Base-by-base conservation (phyloP, 2,888 invertebrate species). In the Nephrotoma guestfalica region DNA sequence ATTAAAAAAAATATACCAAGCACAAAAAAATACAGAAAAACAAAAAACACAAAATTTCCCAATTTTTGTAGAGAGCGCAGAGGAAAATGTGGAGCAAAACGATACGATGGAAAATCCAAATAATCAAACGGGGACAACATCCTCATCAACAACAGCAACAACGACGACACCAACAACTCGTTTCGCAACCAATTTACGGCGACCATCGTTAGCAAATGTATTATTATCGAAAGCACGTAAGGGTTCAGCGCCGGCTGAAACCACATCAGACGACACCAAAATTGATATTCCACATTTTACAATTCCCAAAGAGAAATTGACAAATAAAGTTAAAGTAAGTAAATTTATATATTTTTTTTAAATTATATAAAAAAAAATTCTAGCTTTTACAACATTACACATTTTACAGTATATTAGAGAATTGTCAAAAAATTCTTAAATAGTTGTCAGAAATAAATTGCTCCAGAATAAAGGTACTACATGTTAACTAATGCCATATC, bases 311-410 rank as follows among this genome's bases (percentile, higher is more conserved):
- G 91, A 91, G 87, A 88, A 88, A 86, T 84, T 88, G 51, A 90
- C 91, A 71, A 90, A 91, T 88, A 90, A 90, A 88, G 91, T 91
- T 83, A 91, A 91, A 89, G 91, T 91, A 88, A 88, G 88, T 86
- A 9, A 7, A 43, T 45, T 45, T 83, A 41, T 83, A 18, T 45
- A 42, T 45, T 41, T 84, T 85, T 71, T 71, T 71, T 84, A 13
- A 30, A 83, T 40, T 83, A 41, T 30, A 30, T 30, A 30, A 30
- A 30, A 30, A 30, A 30, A 30, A 30, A 41, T 13, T 84, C n/a
- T 84, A 41, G 41, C 6, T 41, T 42, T 57, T 11, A 57, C 15
- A 51, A 71, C 71, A 71, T 30, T 71, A 9, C 18, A 71, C 30
- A 71, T 30, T 71, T 71, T 71, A 71, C 71, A 71, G 71, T 71